Evolutionary conservation across 2,888 invertebrate genomes (phyloP).

Genomic region (Cinara cedri): DNA sequence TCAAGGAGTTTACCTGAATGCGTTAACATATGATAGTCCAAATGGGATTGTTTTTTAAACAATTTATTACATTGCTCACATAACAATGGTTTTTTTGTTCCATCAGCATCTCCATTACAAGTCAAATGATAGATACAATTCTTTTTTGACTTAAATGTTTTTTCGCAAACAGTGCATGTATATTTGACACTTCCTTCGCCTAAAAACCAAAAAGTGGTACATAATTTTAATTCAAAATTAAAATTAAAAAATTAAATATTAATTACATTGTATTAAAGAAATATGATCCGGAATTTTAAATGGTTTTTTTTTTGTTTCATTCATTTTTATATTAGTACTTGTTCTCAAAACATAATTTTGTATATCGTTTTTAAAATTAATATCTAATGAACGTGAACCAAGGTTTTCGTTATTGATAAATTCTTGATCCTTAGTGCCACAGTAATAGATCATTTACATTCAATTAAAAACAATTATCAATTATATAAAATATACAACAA

Average conservation of each 20-base stretch:
- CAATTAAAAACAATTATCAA: background rate
- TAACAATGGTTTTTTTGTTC: constrained; percentile 24
- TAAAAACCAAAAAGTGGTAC: constrained; percentile 1
- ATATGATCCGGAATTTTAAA: constrained; percentile 49
- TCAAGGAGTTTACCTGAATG: constrained; percentile 43
- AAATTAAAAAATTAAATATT: background rate
- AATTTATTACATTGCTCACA: constrained; percentile 40
- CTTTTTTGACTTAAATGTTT: constrained; percentile 46
- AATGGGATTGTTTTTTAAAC: constrained; percentile 51
- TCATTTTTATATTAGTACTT: background rate
- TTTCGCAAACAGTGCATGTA: constrained; percentile 44
- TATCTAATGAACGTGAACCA: background rate
- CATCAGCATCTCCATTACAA: constrained; percentile 41
- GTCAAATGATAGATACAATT: constrained; percentile 53
- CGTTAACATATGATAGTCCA: constrained; percentile 52
- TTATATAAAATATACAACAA: no score
- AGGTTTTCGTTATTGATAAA: background rate
- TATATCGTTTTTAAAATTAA: background rate
- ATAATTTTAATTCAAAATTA: background rate
- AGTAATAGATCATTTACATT: constrained; percentile 27
- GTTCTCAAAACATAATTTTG: background rate
- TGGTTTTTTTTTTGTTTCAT: constrained; percentile 32
- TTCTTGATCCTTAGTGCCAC: constrained; percentile 11
- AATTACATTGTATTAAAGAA: constrained; percentile 30
- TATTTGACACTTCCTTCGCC: constrained; percentile 47